phyloP scores from a whole-genome alignment of 2,797 vertebrate species.

The Florisuga fusca region DNA sequence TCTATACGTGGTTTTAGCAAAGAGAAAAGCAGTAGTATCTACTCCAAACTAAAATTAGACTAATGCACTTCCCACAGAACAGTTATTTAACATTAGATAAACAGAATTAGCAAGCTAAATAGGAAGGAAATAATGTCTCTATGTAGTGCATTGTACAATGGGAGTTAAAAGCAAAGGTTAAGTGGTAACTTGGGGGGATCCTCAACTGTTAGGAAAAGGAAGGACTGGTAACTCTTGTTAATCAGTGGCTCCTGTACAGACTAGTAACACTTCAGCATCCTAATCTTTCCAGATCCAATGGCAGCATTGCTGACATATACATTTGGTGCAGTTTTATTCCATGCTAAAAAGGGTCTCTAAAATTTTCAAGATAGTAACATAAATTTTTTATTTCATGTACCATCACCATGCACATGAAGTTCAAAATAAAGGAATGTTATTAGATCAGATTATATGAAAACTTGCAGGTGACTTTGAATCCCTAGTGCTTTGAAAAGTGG shows the following conservation, averaged over 20 bases:
- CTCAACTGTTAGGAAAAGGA: background rate
- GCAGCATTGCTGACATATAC: background rate
- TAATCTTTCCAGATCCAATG: background rate
- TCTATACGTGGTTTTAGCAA: background rate
- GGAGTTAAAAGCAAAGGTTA: background rate
- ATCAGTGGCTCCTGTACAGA: background rate
- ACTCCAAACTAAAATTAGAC: background rate
- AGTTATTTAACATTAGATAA: background rate
- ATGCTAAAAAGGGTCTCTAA: background rate
- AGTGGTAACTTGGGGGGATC: background rate
- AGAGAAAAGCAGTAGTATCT: background rate
- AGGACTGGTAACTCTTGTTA: background rate
- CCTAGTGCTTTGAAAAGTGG: background rate
- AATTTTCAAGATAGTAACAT: background rate
- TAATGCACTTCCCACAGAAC: background rate
- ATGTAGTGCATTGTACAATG: background rate
- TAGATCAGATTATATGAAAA: background rate
- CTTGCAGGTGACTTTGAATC: background rate
- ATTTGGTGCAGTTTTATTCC: background rate
- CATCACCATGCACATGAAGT: background rate
- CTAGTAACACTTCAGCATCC: background rate
- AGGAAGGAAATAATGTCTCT: background rate
- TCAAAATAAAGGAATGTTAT: background rate
- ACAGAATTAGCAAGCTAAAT: background rate
- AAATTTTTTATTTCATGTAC: background rate